These are phyloP conservation scores for Heteractis magnifica DNA, from an alignment of 92 coral and sea anemone genomes.

Conservation along the genomic window DNA sequence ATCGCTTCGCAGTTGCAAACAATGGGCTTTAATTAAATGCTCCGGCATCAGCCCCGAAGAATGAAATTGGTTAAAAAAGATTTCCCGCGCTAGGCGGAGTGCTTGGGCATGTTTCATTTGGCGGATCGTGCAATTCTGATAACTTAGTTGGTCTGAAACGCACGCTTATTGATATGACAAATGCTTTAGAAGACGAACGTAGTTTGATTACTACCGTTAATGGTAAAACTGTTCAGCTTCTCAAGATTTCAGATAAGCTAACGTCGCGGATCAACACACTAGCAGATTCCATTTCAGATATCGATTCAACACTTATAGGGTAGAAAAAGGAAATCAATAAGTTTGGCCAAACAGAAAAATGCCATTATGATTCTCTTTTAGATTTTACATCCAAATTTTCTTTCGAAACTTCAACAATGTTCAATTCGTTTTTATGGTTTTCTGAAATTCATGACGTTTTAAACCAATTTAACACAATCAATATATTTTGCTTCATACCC, in stretches of 20 bases:
- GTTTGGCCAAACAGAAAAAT: conserved; percentile 8
- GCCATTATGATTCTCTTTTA: background rate
- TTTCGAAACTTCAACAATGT: conserved; percentile 30
- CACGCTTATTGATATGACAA: conserved; percentile 6
- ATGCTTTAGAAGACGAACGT: background rate
- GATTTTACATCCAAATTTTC: conserved; percentile 22
- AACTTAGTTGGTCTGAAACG: background rate
- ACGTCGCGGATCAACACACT: background rate
- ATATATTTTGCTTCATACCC: no score
- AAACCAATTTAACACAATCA: background rate
- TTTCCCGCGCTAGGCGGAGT: conserved; percentile 13
- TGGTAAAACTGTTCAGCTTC: conserved; percentile 39
- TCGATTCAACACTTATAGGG: background rate
- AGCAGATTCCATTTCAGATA: background rate
- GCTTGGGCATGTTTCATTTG: conserved; percentile 33
- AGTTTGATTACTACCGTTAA: conserved; percentile 19
- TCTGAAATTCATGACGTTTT: conserved; percentile 38
- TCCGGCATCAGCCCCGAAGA: conserved; percentile 8
- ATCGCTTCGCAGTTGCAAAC: conserved; percentile 33
- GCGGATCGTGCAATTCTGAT: conserved; percentile 28
- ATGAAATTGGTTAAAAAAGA: conserved; percentile 8
- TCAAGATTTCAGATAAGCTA: conserved; percentile 16
- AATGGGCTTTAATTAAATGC: conserved; percentile 45
- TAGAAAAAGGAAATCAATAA: conserved; percentile 5
- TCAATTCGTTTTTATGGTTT: conserved; percentile 29